Conservation (phyloP, 2,888 invertebrate genomes). For the Caenorhabditis sp. region DNA sequence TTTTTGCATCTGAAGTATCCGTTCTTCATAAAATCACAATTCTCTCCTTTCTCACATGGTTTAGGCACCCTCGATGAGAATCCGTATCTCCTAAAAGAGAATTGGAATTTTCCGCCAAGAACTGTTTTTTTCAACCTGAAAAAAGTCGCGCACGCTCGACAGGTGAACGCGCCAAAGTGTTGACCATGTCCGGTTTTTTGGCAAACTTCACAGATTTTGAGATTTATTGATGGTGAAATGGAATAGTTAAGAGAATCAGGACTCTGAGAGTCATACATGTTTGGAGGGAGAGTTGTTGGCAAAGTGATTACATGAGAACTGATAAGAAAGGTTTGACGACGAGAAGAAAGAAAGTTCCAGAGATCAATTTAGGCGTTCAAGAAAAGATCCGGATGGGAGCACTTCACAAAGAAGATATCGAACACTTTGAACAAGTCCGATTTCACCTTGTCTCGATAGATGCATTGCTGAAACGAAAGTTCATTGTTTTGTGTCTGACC, state of each 20-base stretch:
- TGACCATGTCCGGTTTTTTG: constrained; percentile 16
- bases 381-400: constrained; percentile 55
- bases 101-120: not conserved
- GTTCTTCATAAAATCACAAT: constrained; percentile 12
- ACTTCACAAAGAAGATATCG: constrained; percentile 30
- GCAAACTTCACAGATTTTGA: constrained; percentile 20
- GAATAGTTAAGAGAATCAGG: not conserved
- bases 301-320: no score
- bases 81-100: constrained; percentile 2
- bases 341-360: not conserved
- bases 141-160: constrained; percentile 44
- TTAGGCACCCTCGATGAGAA: not conserved
- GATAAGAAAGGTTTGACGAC: no score
- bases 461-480: constrained; percentile 22
- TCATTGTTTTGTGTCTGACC: not conserved
- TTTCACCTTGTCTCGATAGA: constrained; percentile 29
- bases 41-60: not conserved
- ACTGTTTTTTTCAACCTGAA: constrained; percentile 14
- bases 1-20: constrained; percentile 18
- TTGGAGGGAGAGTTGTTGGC: not conserved
- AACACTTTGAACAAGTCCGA: constrained; percentile 21
- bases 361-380: not conserved
- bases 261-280: not conserved
- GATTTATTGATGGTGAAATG: not conserved
- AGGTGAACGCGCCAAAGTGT: constrained; percentile 41